A percentile compares a stretch with the other conserved stretches of the same genome.
Evolutionary conservation across 2,113 vertebrate species (phyloP).

Genomic region (Chaenogobius annularis): DNA sequence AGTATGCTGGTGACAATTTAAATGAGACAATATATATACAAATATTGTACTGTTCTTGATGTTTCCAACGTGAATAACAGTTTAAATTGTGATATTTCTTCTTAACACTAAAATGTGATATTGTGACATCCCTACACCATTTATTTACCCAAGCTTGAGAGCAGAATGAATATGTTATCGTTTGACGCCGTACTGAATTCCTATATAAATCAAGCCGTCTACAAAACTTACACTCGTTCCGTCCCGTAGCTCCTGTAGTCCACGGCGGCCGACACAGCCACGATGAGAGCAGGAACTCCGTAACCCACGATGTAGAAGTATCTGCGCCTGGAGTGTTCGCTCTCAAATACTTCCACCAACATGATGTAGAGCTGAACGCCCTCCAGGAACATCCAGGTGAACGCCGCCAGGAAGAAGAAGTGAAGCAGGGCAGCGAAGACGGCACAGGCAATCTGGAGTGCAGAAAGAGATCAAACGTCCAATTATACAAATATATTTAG

Average conservation of each 20-base stretch:
- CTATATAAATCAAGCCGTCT: background rate
- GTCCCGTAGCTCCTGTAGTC: slow-evolving; percentile 97
- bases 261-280: slow-evolving; percentile 91
- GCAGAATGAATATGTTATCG: background rate
- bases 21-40: too few relatives aligned
- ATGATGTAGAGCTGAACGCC: slow-evolving; percentile 98
- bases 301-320: slow-evolving; percentile 98
- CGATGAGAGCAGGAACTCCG: slow-evolving; percentile 91
- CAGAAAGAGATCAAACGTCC: background rate
- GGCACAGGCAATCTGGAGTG: slow-evolving; percentile 88
- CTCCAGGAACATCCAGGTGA: slow-evolving; percentile 99
- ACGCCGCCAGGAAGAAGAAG: slow-evolving; percentile 98
- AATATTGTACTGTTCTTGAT: too few relatives aligned
- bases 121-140: background rate
- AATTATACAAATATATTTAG: background rate
- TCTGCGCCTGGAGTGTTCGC: slow-evolving; percentile 90
- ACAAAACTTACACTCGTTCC: slow-evolving; percentile 89
- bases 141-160: background rate
- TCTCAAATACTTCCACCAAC: slow-evolving; percentile 99
- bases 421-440: slow-evolving; percentile 95
- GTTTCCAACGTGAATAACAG: too few relatives aligned
- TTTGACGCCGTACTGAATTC: background rate
- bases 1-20: too few relatives aligned
- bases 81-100: too few relatives aligned
- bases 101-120: too few relatives aligned